Base-by-base conservation (phyloP, 2,113 vertebrate genomes). In the Rhizomys pruinosus region DNA sequence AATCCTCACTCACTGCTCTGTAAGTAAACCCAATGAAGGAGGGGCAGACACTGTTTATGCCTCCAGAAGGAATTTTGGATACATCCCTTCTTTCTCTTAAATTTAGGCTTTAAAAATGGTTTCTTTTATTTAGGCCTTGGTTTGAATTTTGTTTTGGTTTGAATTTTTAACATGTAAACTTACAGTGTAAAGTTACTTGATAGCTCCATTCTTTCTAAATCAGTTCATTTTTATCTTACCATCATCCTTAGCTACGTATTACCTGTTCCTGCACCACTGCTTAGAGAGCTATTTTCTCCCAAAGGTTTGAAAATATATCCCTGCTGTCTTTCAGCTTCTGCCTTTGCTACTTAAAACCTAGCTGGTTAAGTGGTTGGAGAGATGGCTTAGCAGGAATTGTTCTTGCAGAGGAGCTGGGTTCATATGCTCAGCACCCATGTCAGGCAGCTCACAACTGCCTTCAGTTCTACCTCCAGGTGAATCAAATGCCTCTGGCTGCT, bases 81-180 rank as follows among this genome's bases (percentile, higher is more conserved):
- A 52, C 47, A 47, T 47, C 2, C 12, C 22, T 23, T 37, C 29
- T 85, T 52, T 22, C 2, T 29, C 25, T 81, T 25, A 42, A 5
- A 72, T 15, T 92, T 78, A 15, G 19, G 16, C 39, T 82, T 42
- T 23, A 59, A 76, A 61, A 23, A 77, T 32, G 39, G 64, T 77
- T 86, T 87, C 61, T 82, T 37, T 64, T 68, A 81, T 77, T 94
- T 73, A 59, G 29, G 13, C 25, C 29, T 92, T 92, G 15, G 6
- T 59, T 89, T 93, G 22, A 42, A 92, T 73, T 89, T 89, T 88
- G n/a, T n/a, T n/a, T 92, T 92, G 15, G 6, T 59, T 89, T 93
- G 22, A 42, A 92, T 73, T 89, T 89, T 88, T 88, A 74, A 59
- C 22, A 80, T 71, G 25, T 5, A 47, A 79, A 76, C 8, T 61